Conservation (phyloP, 2,113 vertebrate genomes). For the Pluvianellus socialis region DNA sequence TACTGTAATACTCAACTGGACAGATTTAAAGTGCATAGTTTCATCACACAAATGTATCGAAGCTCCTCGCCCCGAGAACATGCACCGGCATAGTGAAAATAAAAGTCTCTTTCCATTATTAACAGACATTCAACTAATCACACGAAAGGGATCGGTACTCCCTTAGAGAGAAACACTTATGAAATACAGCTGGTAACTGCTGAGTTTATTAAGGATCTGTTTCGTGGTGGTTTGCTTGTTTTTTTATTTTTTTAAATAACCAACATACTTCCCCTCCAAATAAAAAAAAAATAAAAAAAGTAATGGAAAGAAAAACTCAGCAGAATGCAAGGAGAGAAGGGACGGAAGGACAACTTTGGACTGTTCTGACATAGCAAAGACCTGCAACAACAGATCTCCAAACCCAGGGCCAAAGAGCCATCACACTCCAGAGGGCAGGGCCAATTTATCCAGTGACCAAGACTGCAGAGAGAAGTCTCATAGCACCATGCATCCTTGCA, state of each 20-base stretch:
- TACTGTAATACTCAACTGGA: neutral
- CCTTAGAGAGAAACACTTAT: neutral
- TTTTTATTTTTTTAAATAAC: neutral
- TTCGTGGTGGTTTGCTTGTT: neutral
- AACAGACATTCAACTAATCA: neutral
- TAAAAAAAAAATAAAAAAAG: neutral
- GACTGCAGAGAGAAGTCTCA: neutral
- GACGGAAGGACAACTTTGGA: neutral
- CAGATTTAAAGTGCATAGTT: neutral
- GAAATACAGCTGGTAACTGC: neutral
- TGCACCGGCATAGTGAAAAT: neutral
- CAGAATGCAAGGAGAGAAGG: neutral
- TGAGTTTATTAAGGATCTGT: constrained; percentile 2
- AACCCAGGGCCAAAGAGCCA: neutral
- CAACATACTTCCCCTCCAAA: neutral
- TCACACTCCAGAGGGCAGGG: neutral
- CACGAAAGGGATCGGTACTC: neutral
- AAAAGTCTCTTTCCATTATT: neutral
- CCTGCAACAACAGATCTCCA: neutral
- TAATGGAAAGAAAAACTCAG: neutral
- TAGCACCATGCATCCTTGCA: neutral
- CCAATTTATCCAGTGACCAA: neutral
- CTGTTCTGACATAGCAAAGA: neutral
- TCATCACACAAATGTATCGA: neutral
- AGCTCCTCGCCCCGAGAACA: neutral